These are phyloP conservation scores for Myopa tessellatipennis DNA, from an alignment of 2,888 invertebrate species.

Conservation along the genomic window DNA sequence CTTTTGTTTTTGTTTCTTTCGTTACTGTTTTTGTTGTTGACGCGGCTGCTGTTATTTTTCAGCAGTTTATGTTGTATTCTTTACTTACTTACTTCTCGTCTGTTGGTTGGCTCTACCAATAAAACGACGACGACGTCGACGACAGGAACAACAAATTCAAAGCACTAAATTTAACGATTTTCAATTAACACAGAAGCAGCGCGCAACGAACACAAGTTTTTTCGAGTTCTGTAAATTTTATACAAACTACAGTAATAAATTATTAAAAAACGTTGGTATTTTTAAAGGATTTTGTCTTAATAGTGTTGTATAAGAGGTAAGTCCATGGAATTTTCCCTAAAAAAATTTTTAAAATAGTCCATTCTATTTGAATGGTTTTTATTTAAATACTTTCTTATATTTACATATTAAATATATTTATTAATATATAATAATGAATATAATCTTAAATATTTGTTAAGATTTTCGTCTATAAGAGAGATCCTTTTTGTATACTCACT, in stretches of 20 bases:
- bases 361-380: too few species aligned
- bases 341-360: too few species aligned
- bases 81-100: constrained; percentile 32
- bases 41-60: constrained; percentile 39
- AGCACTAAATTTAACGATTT: constrained; percentile 49
- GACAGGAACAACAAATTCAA: constrained; percentile 34
- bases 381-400: too few species aligned
- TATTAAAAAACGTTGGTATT: too few species aligned
- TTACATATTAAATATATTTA: too few species aligned
- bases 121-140: constrained; percentile 23
- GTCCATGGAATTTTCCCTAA: too few species aligned
- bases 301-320: too few species aligned
- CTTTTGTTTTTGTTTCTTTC: constrained; percentile 46
- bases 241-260: neutral
- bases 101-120: constrained; percentile 4
- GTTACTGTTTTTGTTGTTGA: constrained; percentile 46
- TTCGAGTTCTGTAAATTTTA: neutral
- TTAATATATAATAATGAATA: too few species aligned
- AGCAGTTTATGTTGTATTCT: constrained; percentile 46
- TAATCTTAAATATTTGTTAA: too few species aligned
- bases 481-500: too few species aligned
- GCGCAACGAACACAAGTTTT: neutral
- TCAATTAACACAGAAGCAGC: constrained; percentile 50
- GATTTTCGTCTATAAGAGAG: too few species aligned
- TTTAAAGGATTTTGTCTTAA: too few species aligned